Percentiles rank a stretch among this genome's conserved stretches.
phyloP scores from a whole-genome alignment of 2,888 invertebrate genomes.

The Plebejus anna region DNA sequence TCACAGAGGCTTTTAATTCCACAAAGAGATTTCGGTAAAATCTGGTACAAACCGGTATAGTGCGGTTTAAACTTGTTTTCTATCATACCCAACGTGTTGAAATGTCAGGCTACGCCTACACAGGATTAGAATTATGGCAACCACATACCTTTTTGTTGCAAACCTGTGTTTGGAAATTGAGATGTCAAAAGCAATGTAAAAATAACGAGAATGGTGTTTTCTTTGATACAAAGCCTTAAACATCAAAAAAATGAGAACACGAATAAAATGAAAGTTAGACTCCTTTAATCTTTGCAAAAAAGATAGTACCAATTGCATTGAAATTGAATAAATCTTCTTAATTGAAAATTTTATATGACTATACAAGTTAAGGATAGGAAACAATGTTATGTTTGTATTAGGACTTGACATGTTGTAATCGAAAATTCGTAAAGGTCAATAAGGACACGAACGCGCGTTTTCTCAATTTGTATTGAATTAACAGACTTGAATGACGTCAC shows the following conservation, averaged over 20 bases:
- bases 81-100: background rate
- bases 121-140: background rate
- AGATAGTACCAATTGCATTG: background rate
- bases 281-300: background rate
- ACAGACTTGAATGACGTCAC: no score
- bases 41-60: background rate
- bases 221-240: background rate
- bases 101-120: constrained; percentile 6
- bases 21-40: background rate
- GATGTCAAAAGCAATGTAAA: background rate
- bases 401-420: no score
- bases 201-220: background rate
- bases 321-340: no score
- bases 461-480: no score
- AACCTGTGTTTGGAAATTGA: background rate
- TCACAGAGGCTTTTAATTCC: background rate
- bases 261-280: background rate
- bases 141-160: background rate
- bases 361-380: no score
- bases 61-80: background rate
- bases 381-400: no score
- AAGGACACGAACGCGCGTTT: no score
- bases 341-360: no score
- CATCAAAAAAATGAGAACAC: background rate
- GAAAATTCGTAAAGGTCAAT: no score